Evolutionary conservation across 2,113 vertebrate genomes (phyloP), one percentile per base, ranked within the genome.

Genomic region (Corythoichthys intestinalis): DNA sequence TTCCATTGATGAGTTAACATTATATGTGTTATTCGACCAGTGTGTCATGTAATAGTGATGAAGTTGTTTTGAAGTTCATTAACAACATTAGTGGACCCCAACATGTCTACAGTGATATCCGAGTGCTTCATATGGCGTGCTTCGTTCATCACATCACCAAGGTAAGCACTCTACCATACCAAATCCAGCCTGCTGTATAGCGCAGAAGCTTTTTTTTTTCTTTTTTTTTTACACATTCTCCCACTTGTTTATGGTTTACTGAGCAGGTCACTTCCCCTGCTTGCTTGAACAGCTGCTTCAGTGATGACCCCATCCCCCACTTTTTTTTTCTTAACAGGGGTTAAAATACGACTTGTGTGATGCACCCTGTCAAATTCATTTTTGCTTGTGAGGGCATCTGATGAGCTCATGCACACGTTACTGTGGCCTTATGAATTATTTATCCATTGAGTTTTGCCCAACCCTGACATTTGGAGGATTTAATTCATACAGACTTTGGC

Each of bases 201-300:
- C 56, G 59, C 72, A 61, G 65, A 72, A 76, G 72, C 61, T 75
- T 82, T 86, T 28, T 28, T 28, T 28, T 28, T 28, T 28, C 1
- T 28, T 28, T 28, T 28, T 28, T 28, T 88, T 83, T 86, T 90
- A 86, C 89, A 91, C 92, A 91, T 90, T 78, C 70, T 81, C 81
- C 83, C 78, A 83, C 80, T 90, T 90, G 83, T 92, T 92, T 90
- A 90, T 87, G 91, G 91, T 92, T 92, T 91, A 90, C 80, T 90
- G 91, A 90, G 75, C 91, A 92, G 91, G 90, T 91, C 90, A 90
- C 81, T 89, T 88, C 74, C 77, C 82, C 86, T 77, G 77, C 83
- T 88, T 91, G 89, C 91, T 89, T 88, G 74, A 92, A 90, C 89
- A 92, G 91, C 90, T 93, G 92, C 90, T 90, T 80, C 74, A 69